These are phyloP conservation scores for Psephotus haematonotus DNA, from an alignment of 2,113 vertebrate species.

Conservation along the genomic window DNA sequence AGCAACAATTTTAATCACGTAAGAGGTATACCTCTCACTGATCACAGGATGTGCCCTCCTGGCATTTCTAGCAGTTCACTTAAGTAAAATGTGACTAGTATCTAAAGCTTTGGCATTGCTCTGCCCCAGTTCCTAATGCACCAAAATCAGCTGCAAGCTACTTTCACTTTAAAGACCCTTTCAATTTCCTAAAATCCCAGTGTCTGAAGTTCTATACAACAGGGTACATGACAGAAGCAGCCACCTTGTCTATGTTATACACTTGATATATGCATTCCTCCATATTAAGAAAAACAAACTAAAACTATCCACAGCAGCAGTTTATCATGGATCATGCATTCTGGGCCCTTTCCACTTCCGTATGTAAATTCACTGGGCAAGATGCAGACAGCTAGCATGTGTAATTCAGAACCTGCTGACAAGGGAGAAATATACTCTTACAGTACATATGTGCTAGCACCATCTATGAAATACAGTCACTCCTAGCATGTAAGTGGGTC, in stretches of 20 bases:
- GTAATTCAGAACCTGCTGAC: background rate
- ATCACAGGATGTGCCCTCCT: background rate
- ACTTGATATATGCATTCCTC: background rate
- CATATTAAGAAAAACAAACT: background rate
- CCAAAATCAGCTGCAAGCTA: background rate
- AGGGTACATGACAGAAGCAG: background rate
- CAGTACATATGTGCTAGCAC: background rate
- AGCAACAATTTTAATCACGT: background rate
- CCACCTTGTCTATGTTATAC: background rate
- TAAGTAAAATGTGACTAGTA: background rate
- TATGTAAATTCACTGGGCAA: background rate
- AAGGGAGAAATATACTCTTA: background rate
- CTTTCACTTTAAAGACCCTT: background rate
- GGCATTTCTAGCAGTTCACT: background rate
- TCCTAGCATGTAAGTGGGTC: rapidly evolving
- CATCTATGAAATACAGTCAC: background rate
- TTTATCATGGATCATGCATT: background rate
- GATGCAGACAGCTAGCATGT: background rate
- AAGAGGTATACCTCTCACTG: background rate
- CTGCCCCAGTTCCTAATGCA: background rate
- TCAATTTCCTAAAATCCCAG: background rate
- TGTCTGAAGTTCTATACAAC: background rate
- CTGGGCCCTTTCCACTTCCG: background rate
- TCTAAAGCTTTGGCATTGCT: background rate
- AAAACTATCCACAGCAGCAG: background rate